phyloP scores from a whole-genome alignment of 1,140 invertebrate genomes.

The Cryptotermes secundus region DNA sequence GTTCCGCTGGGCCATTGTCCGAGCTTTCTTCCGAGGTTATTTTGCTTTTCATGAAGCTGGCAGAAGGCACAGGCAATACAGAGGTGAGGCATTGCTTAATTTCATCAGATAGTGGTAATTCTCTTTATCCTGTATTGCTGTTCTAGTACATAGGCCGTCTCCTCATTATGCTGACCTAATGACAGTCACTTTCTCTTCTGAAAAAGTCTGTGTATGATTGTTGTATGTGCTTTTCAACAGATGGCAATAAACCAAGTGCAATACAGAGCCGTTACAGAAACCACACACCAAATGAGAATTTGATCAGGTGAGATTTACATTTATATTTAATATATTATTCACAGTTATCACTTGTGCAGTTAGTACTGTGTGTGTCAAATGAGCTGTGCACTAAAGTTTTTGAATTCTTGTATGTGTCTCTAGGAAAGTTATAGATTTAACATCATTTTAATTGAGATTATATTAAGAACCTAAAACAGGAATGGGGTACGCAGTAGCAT shows the following conservation, averaged over 20 bases:
- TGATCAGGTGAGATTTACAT: conserved; percentile 59
- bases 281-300: conserved; percentile 68
- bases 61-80: conserved; percentile 64
- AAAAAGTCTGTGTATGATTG: neutral
- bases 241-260: conserved; percentile 55
- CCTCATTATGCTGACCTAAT: too few species aligned
- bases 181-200: neutral
- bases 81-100: conserved; percentile 47
- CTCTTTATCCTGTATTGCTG: too few species aligned
- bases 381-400: conserved; percentile 15
- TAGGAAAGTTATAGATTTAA: too few species aligned
- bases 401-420: neutral
- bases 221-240: conserved; percentile 46
- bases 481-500: too few species aligned
- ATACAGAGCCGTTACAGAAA: conserved; percentile 58
- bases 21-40: conserved; percentile 87
- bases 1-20: conserved; percentile 90
- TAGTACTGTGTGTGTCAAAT: neutral
- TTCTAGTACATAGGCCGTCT: too few species aligned
- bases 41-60: conserved; percentile 90
- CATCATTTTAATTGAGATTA: too few species aligned
- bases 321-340: neutral
- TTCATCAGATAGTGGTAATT: too few species aligned
- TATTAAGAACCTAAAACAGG: too few species aligned
- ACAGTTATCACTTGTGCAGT: conserved; percentile 14